phyloP scores from a whole-genome alignment of 2,888 invertebrate genomes.

The Agrenia bidenticulata region DNA sequence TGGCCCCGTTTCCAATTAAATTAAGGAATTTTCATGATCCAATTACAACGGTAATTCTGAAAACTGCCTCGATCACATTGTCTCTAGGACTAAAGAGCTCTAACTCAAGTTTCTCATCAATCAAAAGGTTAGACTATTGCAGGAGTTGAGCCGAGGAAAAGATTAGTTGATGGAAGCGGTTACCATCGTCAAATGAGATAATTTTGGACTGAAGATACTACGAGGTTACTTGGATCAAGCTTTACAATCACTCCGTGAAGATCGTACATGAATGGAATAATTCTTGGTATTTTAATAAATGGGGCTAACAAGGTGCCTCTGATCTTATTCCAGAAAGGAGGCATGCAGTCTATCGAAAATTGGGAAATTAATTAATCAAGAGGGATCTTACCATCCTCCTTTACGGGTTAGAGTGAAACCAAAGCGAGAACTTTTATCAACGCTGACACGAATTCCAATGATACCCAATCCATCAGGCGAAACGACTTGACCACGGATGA shows the following conservation, averaged over 20 bases:
- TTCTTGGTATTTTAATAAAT: too few species aligned
- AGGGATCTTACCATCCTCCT: slow-evolving; percentile 83
- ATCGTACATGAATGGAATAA: too few species aligned
- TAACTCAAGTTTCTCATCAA: slow-evolving; percentile 1
- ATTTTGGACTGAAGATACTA: too few species aligned
- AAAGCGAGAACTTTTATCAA: slow-evolving; percentile 88
- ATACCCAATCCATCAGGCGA: slow-evolving; percentile 92
- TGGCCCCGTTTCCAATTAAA: slow-evolving; percentile 15
- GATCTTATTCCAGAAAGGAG: too few species aligned
- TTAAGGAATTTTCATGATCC: slow-evolving; percentile 21
- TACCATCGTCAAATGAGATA: too few species aligned
- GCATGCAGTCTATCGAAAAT: not conserved
- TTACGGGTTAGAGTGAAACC: slow-evolving; percentile 93
- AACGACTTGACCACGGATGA: slow-evolving; percentile 96
- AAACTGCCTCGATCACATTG: not conserved
- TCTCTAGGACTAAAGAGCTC: not conserved
- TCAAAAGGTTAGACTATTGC: not conserved
- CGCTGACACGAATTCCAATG: slow-evolving; percentile 94
- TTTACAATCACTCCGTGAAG: too few species aligned
- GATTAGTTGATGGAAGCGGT: too few species aligned
- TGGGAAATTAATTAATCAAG: slow-evolving; percentile 7
- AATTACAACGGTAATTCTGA: slow-evolving; percentile 14
- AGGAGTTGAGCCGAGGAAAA: too few species aligned
- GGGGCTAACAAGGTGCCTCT: too few species aligned
- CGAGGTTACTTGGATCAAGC: too few species aligned